A percentile compares a stretch with the other conserved stretches of the same genome.
Evolutionary conservation across 2,888 invertebrate species (phyloP).

Genomic region (Cremastinae sp.): DNA sequence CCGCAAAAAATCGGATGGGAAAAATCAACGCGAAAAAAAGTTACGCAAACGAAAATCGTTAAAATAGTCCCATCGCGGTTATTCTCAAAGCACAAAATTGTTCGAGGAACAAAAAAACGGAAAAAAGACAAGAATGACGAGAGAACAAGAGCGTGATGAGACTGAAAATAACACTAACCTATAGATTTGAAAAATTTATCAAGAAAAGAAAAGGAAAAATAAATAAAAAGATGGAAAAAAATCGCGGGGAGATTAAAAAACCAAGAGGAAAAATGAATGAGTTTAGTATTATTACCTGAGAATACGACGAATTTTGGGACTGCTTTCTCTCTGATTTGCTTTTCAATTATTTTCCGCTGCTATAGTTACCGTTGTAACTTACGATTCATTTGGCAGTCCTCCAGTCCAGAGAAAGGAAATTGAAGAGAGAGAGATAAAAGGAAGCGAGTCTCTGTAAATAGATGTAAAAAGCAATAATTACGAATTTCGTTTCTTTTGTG

Average conservation of each 20-base stretch:
- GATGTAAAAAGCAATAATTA: conserved; percentile 73
- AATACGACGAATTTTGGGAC: conserved; percentile 65
- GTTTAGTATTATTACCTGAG: conserved; percentile 76
- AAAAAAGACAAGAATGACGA: conserved; percentile 13
- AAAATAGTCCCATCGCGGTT: conserved; percentile 10
- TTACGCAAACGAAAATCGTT: neutral
- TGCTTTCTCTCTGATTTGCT: conserved; percentile 44
- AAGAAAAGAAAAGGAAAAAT: conserved; percentile 54
- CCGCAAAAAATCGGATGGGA: conserved; percentile 1
- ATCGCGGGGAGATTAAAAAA: conserved; percentile 3
- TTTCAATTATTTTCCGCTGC: conserved; percentile 17
- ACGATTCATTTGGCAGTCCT: conserved; percentile 65
- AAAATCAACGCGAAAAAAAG: conserved; percentile 5
- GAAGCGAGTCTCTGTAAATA: conserved; percentile 69
- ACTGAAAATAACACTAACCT: conserved; percentile 70
- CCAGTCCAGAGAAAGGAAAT: conserved; percentile 24
- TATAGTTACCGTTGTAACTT: conserved; percentile 36
- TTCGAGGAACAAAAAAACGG: conserved; percentile 3
- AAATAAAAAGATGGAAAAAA: conserved; percentile 39
- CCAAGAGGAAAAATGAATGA: conserved; percentile 25
- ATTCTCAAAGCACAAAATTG: conserved; percentile 22
- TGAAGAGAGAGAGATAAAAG: neutral
- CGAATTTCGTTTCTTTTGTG: conserved; percentile 64
- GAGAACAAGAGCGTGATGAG: conserved; percentile 74
- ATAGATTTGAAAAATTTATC: conserved; percentile 7